Evolutionary conservation across 2,888 invertebrate genomes (phyloP), one percentile per base, ranked within the genome.

Genomic region (Parnassius glacialis): DNA sequence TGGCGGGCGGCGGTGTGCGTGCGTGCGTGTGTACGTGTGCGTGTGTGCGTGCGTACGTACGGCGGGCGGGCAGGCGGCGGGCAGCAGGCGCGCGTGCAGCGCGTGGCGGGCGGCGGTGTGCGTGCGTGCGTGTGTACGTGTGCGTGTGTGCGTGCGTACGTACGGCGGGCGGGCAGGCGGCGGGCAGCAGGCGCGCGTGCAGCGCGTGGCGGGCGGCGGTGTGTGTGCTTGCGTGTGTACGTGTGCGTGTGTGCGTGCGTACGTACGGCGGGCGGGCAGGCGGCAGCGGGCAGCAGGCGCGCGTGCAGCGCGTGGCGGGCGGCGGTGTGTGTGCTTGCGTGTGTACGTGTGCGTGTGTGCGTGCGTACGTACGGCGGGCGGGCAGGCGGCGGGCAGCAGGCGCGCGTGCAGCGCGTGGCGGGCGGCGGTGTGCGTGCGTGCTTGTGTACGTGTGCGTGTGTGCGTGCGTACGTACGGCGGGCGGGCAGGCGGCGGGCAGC

Each of bases 281-380:
- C 95, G 59, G 96, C 92, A n/a, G n/a, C n/a, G 45, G 95, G 93
- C 78, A 98, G 97, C 45, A 99, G 92, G 65, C 98, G 95, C 59
- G 95, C 94, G 84, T 98, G 98, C 77, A 96, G 96, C 13, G 65
- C 96, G 76, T 96, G 96, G 78, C 25, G 54, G 56, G 47, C 61
- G 47, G 94, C 94, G 45, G 94, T 5, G n/a, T n/a, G 45, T 12
- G n/a, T 47, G 45, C 5, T 2, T 12, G 45, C 5, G 45, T 45
- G 45, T 16, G 45, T 45, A 7, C 5, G 45, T 3, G 45, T 45
- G 45, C 1, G 16, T 16, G 16, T 16, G 16, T 16, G 81, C 99
- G 98, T 99, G 99, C 65, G 98, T 99, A 99, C 83, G 99, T 99
- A 79, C 99, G 99, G 61, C 95, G 95, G 0, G 99, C 97, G 0